A percentile compares a stretch with the other conserved stretches of the same genome.
phyloP scores from a whole-genome alignment of 2,113 vertebrate genomes.

The Ceyx margarethae region DNA sequence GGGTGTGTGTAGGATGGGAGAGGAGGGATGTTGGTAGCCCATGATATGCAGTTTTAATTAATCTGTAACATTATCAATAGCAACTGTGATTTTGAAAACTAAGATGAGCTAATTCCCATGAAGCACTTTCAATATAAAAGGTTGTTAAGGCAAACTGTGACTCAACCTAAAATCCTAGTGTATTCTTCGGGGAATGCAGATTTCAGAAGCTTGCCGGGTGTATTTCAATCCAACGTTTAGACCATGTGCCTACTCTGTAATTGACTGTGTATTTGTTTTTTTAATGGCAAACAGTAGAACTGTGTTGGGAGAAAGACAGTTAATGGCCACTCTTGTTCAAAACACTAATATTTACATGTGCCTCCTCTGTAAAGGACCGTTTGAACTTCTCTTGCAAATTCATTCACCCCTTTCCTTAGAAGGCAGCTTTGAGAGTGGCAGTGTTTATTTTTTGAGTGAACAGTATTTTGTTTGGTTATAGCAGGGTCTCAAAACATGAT shows the following conservation, averaged over 20 bases:
- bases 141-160: neutral
- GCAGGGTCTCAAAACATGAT: neutral
- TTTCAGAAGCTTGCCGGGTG: conserved; percentile 11
- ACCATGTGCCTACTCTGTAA: conserved; percentile 6
- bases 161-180: neutral
- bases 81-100: neutral
- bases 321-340: conserved; percentile 35
- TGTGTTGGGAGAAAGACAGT: neutral
- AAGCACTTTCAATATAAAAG: neutral
- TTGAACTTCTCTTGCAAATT: conserved; percentile 5
- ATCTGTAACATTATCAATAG: neutral
- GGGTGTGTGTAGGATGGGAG: no score
- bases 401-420: neutral
- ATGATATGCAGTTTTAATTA: neutral
- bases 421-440: neutral
- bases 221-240: conserved; percentile 29
- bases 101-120: neutral
- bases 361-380: neutral
- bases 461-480: neutral
- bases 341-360: conserved; percentile 8
- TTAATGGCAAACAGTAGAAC: neutral
- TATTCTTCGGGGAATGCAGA: neutral
- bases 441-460: neutral
- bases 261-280: neutral
- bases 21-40: neutral